phyloP scores from a whole-genome alignment of 2,888 invertebrate genomes.

The Eugnorisma glareosa region DNA sequence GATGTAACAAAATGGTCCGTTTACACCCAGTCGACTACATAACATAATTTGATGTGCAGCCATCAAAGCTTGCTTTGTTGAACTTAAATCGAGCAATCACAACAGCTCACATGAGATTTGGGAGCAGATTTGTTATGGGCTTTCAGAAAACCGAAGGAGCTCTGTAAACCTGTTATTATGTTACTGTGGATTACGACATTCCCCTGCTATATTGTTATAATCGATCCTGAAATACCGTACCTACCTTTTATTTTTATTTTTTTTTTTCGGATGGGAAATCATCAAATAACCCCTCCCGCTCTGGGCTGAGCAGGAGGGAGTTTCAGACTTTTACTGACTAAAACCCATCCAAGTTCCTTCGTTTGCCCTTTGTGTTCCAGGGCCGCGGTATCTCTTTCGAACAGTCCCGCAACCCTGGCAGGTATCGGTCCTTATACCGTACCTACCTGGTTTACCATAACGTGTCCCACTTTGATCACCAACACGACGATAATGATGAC shows the following conservation, averaged over 20 bases:
- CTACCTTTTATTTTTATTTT: no score
- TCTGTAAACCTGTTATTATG: neutral
- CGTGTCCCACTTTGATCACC: neutral
- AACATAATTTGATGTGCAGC: neutral
- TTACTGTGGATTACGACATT: neutral
- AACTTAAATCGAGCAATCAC: neutral
- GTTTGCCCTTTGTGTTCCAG: no score
- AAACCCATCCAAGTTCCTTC: no score
- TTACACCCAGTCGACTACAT: neutral
- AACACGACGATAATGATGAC: slow-evolving; percentile 6
- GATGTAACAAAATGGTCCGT: neutral
- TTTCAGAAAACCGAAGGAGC: neutral
- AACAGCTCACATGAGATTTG: neutral
- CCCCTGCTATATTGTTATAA: neutral
- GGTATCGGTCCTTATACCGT: no score
- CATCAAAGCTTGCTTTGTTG: neutral
- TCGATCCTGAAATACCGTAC: slow-evolving; percentile 8
- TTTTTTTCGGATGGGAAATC: no score
- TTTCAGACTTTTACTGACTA: no score
- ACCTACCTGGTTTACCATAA: neutral
- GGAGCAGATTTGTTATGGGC: neutral
- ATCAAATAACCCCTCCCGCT: no score
- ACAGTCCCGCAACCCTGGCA: no score
- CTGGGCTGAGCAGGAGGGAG: no score
- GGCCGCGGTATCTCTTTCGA: no score